Base-by-base conservation (phyloP, 2,797 vertebrate species). In the Gouania willdenowi region DNA sequence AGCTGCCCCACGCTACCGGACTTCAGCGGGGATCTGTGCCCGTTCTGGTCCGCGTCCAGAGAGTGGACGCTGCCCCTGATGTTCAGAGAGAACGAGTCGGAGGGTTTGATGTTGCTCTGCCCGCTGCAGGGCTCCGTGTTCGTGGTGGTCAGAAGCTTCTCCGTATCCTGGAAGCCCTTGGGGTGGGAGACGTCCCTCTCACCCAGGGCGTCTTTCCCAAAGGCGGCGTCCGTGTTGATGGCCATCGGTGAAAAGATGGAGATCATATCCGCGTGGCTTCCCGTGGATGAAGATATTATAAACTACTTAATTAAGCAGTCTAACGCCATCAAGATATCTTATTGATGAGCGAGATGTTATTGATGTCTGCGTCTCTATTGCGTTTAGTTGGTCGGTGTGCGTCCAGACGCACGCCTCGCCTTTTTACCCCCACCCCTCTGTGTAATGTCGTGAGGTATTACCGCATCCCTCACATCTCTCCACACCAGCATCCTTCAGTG, bases 91-190 rank as follows among this genome's bases (percentile, higher is more conserved):
- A 90, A 92, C 30, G 92, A 86, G 70, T 88, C 88, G 44, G 90
- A 84, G 14, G 65, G 62, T 9, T 84, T 88, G 67, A 88, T 46
- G 66, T 89, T 80, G 66, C 81, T 87, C 61, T 90, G 86, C 3
- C 85, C 88, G 25, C 58, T 84, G n/a, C n/a, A n/a, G 16, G 77
- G 68, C 17, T 91, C 88, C 1, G 68, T 58, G 47, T 71, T 66
- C 1, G 77, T 50, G 44, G 75, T 45, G 50, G 79, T 84, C 56
- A 97, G 87, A 42, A 95, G 92, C 77, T 91, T 93, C 69, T 95
- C 90, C 5, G 90, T 96, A 75, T 95, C 95, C 3, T 86, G 91
- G 53, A 91, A 89, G 11, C 90, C 84, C 34, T 58, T 72, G 39
- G 84, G 84, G 41, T 86, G 75, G 21, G 86, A 62, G 12, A 83